Evolutionary conservation across 2,113 vertebrate species (phyloP).

Genomic region (Nipponia nippon): DNA sequence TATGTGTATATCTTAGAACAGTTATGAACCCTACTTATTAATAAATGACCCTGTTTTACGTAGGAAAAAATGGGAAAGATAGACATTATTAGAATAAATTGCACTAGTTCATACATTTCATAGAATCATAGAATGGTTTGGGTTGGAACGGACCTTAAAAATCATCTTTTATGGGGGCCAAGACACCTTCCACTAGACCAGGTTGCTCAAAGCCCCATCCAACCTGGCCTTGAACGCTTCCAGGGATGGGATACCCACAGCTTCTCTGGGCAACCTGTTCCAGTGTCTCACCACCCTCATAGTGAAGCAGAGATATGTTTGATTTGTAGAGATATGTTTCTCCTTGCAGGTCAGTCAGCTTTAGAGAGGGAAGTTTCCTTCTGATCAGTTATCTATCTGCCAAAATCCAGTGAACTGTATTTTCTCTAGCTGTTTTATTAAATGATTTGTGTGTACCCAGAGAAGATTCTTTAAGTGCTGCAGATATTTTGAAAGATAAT

Average conservation of each 20-base stretch:
- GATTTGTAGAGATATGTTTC: neutral
- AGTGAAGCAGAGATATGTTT: too few species aligned
- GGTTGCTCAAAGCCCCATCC: too few species aligned
- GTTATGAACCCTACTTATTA: neutral
- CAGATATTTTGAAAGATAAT: neutral
- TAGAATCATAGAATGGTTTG: too few species aligned
- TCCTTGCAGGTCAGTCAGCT: neutral
- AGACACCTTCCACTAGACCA: too few species aligned
- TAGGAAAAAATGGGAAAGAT: neutral
- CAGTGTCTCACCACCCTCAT: too few species aligned
- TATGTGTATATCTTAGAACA: neutral
- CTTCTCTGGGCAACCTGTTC: too few species aligned
- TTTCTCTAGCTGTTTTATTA: neutral
- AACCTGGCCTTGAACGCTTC: too few species aligned
- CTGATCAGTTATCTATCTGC: neutral
- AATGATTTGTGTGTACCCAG: neutral
- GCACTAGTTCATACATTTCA: neutral
- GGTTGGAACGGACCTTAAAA: too few species aligned
- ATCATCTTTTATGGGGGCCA: too few species aligned
- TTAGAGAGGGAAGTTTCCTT: neutral
- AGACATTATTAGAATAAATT: neutral
- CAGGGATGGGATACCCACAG: too few species aligned
- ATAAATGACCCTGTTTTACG: neutral
- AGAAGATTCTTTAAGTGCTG: neutral
- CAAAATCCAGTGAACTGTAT: neutral